Conservation (phyloP, 1,140 invertebrate genomes). For the Drepana arcuata region DNA sequence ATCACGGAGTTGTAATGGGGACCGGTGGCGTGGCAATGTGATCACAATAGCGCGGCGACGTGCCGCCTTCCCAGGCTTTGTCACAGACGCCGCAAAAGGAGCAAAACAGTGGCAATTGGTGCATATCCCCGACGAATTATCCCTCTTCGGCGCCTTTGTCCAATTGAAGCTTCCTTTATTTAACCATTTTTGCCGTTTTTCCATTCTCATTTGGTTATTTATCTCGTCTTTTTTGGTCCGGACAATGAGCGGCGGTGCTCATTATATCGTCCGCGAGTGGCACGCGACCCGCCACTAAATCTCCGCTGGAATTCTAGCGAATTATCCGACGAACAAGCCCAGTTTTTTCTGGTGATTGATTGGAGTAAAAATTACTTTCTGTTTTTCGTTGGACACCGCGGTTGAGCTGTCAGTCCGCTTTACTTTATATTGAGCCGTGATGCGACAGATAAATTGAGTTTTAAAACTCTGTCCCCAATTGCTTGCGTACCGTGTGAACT, state of each 20-base stretch:
- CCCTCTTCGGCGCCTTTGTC: constrained; percentile 67
- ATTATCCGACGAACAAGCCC: constrained; percentile 49
- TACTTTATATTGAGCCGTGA: constrained; percentile 27
- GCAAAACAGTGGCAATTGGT: constrained; percentile 68
- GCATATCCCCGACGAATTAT: constrained; percentile 68
- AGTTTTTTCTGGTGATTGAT: constrained; percentile 66
- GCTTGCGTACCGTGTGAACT: too few relatives aligned
- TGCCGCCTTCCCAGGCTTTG: constrained; percentile 3
- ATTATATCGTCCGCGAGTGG: constrained; percentile 56
- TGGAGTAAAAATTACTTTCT: constrained; percentile 62
- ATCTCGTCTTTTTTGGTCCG: constrained; percentile 57
- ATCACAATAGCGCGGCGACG: neutral
- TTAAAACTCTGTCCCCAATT: too few relatives aligned
- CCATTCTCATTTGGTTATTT: constrained; percentile 71
- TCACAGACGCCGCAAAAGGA: constrained; percentile 10
- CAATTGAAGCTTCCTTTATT: constrained; percentile 66
- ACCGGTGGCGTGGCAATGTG: constrained; percentile 8
- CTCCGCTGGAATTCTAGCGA: constrained; percentile 67
- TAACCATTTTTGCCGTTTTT: constrained; percentile 64
- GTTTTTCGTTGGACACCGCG: constrained; percentile 32
- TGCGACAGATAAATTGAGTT: constrained; percentile 11
- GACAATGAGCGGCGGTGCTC: constrained; percentile 57
- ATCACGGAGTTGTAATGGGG: too few relatives aligned
- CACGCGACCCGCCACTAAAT: constrained; percentile 59
- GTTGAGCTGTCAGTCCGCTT: constrained; percentile 23